Percentiles rank a stretch among this genome's conserved stretches.
These are phyloP conservation scores for Unio delphinus DNA, from an alignment of 2,888 invertebrate genomes.

Conservation along the genomic window DNA sequence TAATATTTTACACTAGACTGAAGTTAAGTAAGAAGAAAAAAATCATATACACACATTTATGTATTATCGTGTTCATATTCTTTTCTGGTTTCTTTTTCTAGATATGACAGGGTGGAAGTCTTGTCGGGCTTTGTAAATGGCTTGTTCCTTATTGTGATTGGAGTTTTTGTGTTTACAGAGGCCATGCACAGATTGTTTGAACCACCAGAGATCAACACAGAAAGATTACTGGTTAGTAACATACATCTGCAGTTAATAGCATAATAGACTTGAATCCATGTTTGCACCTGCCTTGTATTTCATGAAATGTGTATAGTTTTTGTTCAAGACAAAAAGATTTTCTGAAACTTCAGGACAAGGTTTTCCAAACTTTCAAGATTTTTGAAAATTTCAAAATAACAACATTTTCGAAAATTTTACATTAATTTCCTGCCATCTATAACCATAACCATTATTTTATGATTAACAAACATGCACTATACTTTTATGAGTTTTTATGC, in stretches of 20 bases:
- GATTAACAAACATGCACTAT: not conserved
- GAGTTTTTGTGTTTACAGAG: conserved; percentile 75
- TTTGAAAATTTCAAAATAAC: no score
- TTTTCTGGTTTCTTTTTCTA: conserved; percentile 43
- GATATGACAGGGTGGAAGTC: conserved; percentile 74
- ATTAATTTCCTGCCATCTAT: no score
- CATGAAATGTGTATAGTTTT: no score
- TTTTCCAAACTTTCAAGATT: no score
- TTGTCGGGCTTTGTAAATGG: conserved; percentile 77
- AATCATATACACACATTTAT: not conserved
- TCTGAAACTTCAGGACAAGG: no score
- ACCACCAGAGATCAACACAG: conserved; percentile 75
- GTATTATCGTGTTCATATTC: not conserved
- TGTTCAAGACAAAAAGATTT: no score
- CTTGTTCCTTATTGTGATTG: conserved; percentile 75
- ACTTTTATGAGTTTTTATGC: not conserved
- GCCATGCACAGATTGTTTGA: conserved; percentile 74
- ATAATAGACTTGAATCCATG: no score
- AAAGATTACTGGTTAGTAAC: conserved; percentile 72
- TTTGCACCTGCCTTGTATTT: no score
- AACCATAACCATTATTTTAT: no score
- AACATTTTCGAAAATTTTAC: no score
- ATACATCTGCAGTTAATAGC: no score
- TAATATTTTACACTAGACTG: not conserved
- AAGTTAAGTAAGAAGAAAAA: not conserved